Evolutionary conservation across 2,113 vertebrate species (phyloP).

Genomic region (Monopterus albus): DNA sequence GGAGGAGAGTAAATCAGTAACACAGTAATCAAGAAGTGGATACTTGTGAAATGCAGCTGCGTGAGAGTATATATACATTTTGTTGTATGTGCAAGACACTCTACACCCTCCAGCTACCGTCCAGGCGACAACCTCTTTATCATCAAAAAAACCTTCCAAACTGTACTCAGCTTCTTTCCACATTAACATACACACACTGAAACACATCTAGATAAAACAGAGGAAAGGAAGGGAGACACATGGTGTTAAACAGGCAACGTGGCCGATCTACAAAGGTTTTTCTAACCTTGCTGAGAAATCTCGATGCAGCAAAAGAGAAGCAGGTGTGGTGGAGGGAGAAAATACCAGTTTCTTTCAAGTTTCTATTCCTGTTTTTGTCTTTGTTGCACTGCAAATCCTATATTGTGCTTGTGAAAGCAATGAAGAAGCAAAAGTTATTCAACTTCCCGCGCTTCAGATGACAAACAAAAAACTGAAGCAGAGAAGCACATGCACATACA

Average conservation of each 20-base stretch:
- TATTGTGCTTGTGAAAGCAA: background rate
- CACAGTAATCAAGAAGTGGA: conserved; percentile 8
- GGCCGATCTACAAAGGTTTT: conserved; percentile 19
- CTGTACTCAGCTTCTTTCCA: conserved; percentile 24
- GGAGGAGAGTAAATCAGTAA: conserved; percentile 47
- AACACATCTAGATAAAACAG: conserved; percentile 23
- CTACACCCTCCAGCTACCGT: background rate
- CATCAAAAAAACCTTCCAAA: conserved; percentile 11
- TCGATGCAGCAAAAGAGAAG: conserved; percentile 23
- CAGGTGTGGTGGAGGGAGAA: conserved; percentile 12
- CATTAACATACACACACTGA: conserved; percentile 20
- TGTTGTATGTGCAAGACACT: too few species aligned
- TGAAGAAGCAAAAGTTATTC: background rate
- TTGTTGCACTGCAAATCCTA: background rate
- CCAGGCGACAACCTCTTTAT: conserved; percentile 10
- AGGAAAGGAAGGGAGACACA: background rate
- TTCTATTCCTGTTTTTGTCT: background rate
- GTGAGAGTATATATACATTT: background rate
- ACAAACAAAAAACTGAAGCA: background rate
- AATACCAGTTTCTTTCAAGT: conserved; percentile 42
- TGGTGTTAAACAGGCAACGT: conserved; percentile 13
- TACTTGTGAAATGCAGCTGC: conserved; percentile 1
- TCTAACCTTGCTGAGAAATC: conserved; percentile 19
- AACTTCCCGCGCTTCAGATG: background rate
- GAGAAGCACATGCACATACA: background rate